phyloP scores from a whole-genome alignment of 2,797 vertebrate genomes.

The Sebastiscus tertius region DNA sequence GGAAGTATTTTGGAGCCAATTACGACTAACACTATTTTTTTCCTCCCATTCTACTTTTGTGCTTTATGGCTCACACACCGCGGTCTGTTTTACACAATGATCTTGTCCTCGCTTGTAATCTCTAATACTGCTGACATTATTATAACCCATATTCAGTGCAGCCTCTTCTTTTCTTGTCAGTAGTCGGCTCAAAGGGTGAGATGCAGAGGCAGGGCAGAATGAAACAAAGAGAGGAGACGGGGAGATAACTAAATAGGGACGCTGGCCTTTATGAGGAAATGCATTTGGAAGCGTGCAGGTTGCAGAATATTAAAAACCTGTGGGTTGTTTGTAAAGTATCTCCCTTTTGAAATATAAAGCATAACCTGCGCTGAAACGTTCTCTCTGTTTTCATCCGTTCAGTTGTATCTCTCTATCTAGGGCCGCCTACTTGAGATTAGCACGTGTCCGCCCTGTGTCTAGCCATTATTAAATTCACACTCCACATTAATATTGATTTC shows the following conservation, averaged over 20 bases:
- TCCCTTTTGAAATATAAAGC: background rate
- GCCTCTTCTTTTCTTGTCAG: constrained; percentile 1
- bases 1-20: constrained; percentile 49
- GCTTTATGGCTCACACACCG: constrained; percentile 27
- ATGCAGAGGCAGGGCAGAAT: background rate
- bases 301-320: constrained; percentile 21
- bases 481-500: constrained; percentile 48
- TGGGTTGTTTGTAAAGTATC: background rate
- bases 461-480: constrained; percentile 2
- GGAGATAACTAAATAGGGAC: background rate
- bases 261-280: background rate
- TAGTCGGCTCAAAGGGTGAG: background rate
- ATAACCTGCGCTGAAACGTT: background rate
- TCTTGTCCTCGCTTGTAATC: constrained; percentile 46
- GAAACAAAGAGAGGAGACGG: constrained; percentile 8
- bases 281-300: background rate
- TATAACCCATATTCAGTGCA: constrained; percentile 26
- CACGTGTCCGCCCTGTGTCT: constrained; percentile 3
- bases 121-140: constrained; percentile 52
- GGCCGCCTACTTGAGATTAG: constrained; percentile 1
- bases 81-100: constrained; percentile 54
- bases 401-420: background rate
- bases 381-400: background rate
- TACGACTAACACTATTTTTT: constrained; percentile 28
- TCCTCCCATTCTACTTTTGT: constrained; percentile 16